Percentiles rank a stretch among this genome's conserved stretches.
phyloP scores from a whole-genome alignment of 2,797 vertebrate genomes.

The Enteromius thamalakanensis region DNA sequence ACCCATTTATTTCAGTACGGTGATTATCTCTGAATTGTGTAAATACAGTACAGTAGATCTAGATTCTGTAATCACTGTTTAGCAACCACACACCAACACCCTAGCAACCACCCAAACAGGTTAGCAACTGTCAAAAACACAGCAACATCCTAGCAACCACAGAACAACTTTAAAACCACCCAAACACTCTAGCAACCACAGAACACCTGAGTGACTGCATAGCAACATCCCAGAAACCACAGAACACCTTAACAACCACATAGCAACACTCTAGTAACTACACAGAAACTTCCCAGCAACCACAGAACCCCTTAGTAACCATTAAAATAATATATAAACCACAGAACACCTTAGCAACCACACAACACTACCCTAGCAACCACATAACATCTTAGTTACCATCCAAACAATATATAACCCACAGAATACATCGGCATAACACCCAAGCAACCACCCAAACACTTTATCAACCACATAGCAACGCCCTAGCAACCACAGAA shows the following conservation, averaged over 20 bases:
- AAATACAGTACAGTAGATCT: background rate
- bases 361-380: too few relatives aligned
- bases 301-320: background rate
- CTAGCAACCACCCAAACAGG: background rate
- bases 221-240: too few relatives aligned
- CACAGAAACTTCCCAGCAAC: background rate
- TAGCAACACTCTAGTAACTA: background rate
- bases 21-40: background rate
- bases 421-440: background rate
- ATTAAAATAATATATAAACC: too few relatives aligned
- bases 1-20: background rate
- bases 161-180: background rate
- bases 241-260: background rate
- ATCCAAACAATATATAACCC: background rate
- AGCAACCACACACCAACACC: background rate
- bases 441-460: background rate
- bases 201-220: background rate
- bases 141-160: background rate
- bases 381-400: too few relatives aligned
- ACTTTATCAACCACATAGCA: background rate
- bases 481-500: background rate
- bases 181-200: background rate
- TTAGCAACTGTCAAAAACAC: background rate
- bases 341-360: too few relatives aligned
- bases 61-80: background rate